Evolutionary conservation across 1,140 invertebrate genomes (phyloP).

Genomic region (Thaumatotibia leucotreta): DNA sequence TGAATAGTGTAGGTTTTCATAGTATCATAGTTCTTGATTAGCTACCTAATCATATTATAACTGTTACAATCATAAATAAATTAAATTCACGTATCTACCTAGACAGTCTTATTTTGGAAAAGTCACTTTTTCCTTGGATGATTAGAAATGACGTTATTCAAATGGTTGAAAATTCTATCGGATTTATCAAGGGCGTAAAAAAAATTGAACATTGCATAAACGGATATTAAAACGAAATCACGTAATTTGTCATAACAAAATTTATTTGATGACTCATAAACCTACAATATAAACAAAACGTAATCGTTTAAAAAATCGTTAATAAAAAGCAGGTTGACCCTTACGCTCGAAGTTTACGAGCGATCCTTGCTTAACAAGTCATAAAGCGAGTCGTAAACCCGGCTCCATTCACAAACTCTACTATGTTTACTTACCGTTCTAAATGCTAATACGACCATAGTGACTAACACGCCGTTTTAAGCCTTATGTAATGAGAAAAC

Average conservation of each 20-base stretch:
- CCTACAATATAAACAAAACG: slow-evolving; percentile 10
- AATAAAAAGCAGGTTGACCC: background rate
- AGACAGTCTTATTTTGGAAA: background rate
- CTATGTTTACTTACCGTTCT: slow-evolving; percentile 67
- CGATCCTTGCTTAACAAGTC: slow-evolving; percentile 70
- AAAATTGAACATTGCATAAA: background rate
- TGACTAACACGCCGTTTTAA: slow-evolving; percentile 15
- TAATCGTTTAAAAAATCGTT: background rate
- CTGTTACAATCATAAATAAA: background rate
- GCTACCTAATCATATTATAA: too few relatives aligned
- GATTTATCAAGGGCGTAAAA: too few relatives aligned
- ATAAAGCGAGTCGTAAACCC: slow-evolving; percentile 70
- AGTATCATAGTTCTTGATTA: too few relatives aligned
- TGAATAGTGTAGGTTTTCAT: background rate
- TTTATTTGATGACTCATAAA: background rate
- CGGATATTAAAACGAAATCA: slow-evolving; percentile 25
- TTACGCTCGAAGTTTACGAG: slow-evolving; percentile 42
- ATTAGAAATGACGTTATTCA: too few relatives aligned
- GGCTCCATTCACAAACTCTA: slow-evolving; percentile 59
- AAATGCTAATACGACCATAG: slow-evolving; percentile 61
- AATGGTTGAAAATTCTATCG: too few relatives aligned
- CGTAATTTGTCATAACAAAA: slow-evolving; percentile 7
- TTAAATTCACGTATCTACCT: background rate
- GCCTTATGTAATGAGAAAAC: slow-evolving; percentile 15
- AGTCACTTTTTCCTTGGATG: background rate